Base-by-base conservation (phyloP, 2,797 vertebrate genomes). In the Danio tinwini region DNA sequence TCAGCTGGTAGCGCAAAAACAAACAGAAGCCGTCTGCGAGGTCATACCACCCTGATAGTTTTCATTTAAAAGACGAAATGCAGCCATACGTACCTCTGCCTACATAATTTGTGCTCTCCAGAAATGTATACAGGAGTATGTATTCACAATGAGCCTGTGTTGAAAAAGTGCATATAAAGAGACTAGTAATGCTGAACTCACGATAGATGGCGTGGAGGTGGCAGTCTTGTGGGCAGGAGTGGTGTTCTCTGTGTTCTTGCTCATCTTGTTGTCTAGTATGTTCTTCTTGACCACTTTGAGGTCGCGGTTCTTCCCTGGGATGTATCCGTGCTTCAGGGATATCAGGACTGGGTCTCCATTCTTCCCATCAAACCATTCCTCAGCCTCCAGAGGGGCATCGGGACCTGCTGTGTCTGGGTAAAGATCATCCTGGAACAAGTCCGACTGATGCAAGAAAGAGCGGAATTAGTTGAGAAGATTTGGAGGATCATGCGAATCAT, bases 391-490 rank as follows among this genome's bases (percentile, higher is more conserved):
- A 0, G 95, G 90, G 0, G 95, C 93, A 37, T 99, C 97, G 0
- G 97, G 96, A 45, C 97, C 98, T 0, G 96, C 93, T 0, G 98
- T 99, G 86, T 99, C 96, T 0, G 98, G 98, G 88, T 99, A 99
- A 88, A 99, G 90, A 85, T 99, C 98, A 0, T 99, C 98, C 88
- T 99, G 97, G 92, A 99, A 99, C 81, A 99, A 92, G 93, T 99
- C 98, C 1, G 97, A 98, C 97, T 98, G 85, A 42, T 12, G 53
- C 81, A 29, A 81, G 3, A 29, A 81, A 40, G 56, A 14, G 8
- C 47, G 69, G 81, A 53, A 87, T 40, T 10, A 5, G 49, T 40
- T 16, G 6, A 2, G 65, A 62, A 12, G 44, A 82, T 17, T 68
- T 7, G 8, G 29, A 42, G 29, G 10, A 29, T 29, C 29, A 52